Base-by-base conservation (phyloP, 2,797 vertebrate genomes). In the Hemitrygon akajei region DNA sequence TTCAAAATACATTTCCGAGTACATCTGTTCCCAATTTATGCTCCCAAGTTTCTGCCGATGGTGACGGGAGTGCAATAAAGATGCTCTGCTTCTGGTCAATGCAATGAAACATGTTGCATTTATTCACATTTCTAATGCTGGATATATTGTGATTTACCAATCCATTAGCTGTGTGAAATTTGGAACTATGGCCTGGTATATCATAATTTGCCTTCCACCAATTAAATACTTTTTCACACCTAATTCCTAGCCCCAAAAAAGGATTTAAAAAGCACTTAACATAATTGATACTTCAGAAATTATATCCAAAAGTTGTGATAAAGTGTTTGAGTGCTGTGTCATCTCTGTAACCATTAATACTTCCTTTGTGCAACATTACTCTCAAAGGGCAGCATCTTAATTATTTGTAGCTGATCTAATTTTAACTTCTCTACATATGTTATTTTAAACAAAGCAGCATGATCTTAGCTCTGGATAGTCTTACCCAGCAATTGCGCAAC, bases 391-490 rank as follows among this genome's bases (percentile, higher is more conserved):
- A 66, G 14, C 58, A 66, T 92, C 89, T 73, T 10, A 40, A 56
- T 93, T 22, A 40, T 93, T 93, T 93, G 73, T 71, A 56, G 18
- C 25, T 93, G 91, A 76, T 76, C 40, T 75, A 93, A 93, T 93
- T 73, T 92, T 73, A 92, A 40, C 89, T 40, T 92, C 11, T 56
- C 4, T 11, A 47, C 22, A 37, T 47, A 25, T 7, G 37, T 92
- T 75, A 75, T 92, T 93, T 93, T 76, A 73, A 75, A 76, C 34
- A 27, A 89, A 69, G 86, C 69, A 92, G 73, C 71, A 91, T 91
- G 63, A 69, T 91, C n/a, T 71, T 87, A 60, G 30, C 27, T 60
- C 84, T 89, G 86, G 86, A 63, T 66, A 73, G 69, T 92, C 69
- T 47, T 92, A 40, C 16, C 20, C 89, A 73, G 20, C 71, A 73